Base-by-base conservation (phyloP, 2,797 vertebrate species). In the Hippoglossus hippoglossus region DNA sequence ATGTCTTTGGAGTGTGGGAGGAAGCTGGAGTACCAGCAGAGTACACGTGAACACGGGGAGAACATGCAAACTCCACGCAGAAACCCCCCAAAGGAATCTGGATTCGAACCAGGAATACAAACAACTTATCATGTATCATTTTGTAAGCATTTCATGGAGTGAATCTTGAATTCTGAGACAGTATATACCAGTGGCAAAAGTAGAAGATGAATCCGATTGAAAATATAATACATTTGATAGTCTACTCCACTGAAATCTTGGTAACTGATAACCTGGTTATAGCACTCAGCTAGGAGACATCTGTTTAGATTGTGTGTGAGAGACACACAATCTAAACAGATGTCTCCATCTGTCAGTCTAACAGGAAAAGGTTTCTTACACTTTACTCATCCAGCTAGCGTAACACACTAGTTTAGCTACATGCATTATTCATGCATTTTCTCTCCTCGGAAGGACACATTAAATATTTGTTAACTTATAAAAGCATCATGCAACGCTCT, bases 401-500 rank as follows among this genome's bases (percentile, higher is more conserved):
- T 65, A 79, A 80, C 85, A 89, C 70, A 71, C 57, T 73, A 31
- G 66, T 86, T 88, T 75, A 31, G 67, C 78, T 78, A 24, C 55
- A 88, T 93, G 83, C 67, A 93, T 93, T 89, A 93, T 93, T 90
- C 63, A 91, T 77, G 49, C 11, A 2, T 70, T 88, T 83, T 78
- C 65, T 79, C 65, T 21, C 76, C 80, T 90, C 73, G 82, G 68
- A 86, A 87, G 70, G 73, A 89, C 77, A 82, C 85, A 89, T 93
- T 86, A 90, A 92, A 91, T 90, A 90, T 91, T 89, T 91, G 87
- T 87, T 86, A 82, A 91, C 86, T 89, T 90, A 82, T 90, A 82
- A 93, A 92, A 92, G 81, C 82, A 86, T 83, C 86, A 90, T 86
- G 85, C 75, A 87, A 88, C 87, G 82, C 74, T 66, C 77, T 67